phyloP scores from a whole-genome alignment of 2,888 invertebrate genomes.

The Diplolepis rosae region DNA sequence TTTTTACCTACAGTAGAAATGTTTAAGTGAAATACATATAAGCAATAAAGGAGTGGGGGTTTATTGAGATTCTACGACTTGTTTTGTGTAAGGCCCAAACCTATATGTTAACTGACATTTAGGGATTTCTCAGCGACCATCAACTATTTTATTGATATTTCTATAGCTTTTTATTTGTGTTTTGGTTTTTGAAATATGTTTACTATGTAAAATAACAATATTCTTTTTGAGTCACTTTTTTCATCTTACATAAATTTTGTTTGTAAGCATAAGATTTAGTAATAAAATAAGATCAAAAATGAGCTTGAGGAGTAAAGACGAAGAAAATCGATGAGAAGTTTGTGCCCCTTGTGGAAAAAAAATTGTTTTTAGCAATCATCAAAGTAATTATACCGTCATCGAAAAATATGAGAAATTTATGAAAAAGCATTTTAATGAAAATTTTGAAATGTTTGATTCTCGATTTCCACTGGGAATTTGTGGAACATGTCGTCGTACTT shows the following conservation, averaged over 20 bases:
- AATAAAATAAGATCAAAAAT: neutral
- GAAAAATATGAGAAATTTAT: slow-evolving; percentile 9
- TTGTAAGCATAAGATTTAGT: neutral
- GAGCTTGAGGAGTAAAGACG: neutral
- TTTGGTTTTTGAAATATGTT: neutral
- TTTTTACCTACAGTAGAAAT: too few species aligned
- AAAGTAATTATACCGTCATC: neutral
- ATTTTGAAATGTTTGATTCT: slow-evolving; percentile 12
- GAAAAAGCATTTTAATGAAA: slow-evolving; percentile 4
- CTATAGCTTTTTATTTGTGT: too few species aligned
- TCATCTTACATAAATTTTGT: neutral
- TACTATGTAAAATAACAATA: neutral
- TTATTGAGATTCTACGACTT: too few species aligned
- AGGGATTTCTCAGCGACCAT: too few species aligned
- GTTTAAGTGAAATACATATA: too few species aligned
- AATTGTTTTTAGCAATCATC: slow-evolving; percentile 1
- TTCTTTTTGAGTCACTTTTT: neutral
- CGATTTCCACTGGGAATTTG: too few species aligned
- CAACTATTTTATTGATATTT: neutral
- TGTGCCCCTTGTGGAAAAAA: slow-evolving; percentile 23
- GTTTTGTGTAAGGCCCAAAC: too few species aligned
- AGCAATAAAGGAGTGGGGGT: too few species aligned
- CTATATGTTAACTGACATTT: too few species aligned
- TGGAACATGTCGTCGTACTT: slow-evolving; percentile 18
- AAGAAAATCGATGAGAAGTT: slow-evolving; percentile 4